Base-by-base conservation (phyloP, 2,113 vertebrate species). In the Variabilichromis moorii region DNA sequence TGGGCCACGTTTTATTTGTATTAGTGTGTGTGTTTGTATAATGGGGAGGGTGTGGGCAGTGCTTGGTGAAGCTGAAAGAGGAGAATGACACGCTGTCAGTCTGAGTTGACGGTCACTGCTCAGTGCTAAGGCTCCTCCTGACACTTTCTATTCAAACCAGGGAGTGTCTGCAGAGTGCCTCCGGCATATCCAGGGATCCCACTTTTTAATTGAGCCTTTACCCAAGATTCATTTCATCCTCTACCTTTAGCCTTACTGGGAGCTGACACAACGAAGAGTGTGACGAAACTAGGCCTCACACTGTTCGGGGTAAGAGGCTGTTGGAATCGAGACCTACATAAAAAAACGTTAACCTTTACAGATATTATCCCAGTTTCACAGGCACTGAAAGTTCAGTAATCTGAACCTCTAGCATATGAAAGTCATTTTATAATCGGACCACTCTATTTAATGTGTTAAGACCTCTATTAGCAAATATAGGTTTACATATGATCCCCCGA, bases 51-150 rank as follows among this genome's bases (percentile, higher is more conserved):
- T 42, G 59, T 90, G 87, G 88, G 73, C 88, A 86, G 37, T 94
- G 95, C 86, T 93, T 84, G 88, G 86, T 94, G 92, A 95, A 93
- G 95, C 94, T 93, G 92, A 95, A 95, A 92, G 93, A 94, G 90
- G 84, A 90, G 91, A 95, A 95, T 95, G 95, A 94, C 95, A 91
- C 53, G 89, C 93, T 94, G 95, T 96, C 95, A 94, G 89, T 95
- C 94, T 94, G 91, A 92, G 93, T 94, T 92, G 95, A 96, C 87
- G 90, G 94, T 94, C 95, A 93, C 79, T 37, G 89, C 93, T 94
- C 94, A 91, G 66, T 87, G 90, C 95, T 87, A 90, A 92, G 71
- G 94, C 55, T 90, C 92, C 87, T 94, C 71, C 81, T 92, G 95
- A 96, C 94, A 95, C 88, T 90, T 92, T 87, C 92, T 91, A 90